Evolutionary conservation across 2,797 vertebrate genomes (phyloP), one percentile per base, ranked within the genome.

Genomic region (Esox masquinongy): DNA sequence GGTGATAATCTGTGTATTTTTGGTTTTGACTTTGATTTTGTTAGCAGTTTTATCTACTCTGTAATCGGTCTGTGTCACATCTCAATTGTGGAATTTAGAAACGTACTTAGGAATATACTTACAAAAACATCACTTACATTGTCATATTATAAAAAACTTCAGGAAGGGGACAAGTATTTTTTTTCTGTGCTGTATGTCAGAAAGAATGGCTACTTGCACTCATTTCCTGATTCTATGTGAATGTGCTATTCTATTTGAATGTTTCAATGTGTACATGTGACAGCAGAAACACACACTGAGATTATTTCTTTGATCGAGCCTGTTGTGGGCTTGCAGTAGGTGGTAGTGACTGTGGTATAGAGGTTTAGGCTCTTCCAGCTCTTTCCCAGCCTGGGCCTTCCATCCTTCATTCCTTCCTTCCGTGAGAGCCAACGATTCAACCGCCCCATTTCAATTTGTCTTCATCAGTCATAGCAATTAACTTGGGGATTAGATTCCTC

Each of bases 401-500:
- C 36, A 8, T 39, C 4, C 7, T 31, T 31, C 29, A 31, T 39
- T 39, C 36, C 36, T 39, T 39, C 5, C 36, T 34, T 3, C 36
- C 63, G 22, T 59, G 61, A 11, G 39, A 70, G 53, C 36, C 16
- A 34, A 80, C 83, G 79, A 81, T 89, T 85, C 80, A 75, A 75
- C 79, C 85, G 85, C 87, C 88, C 90, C 86, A 76, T 87, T 91
- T 91, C 86, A 87, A 89, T 91, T 91, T 88, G 88, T 92, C 88
- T 89, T 88, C 88, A 91, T 90, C 87, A 89, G 88, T 89, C 87
- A 82, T 79, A 84, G 79, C 85, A 88, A 85, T 92, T 90, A 91
- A 88, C 78, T 88, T 75, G 9, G 56, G 85, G 85, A 89, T 89
- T 87, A 87, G 85, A 88, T 88, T 86, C 79, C 73, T 85, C 76